A percentile compares a stretch with the other conserved stretches of the same genome.
Evolutionary conservation across 2,113 vertebrate species (phyloP).

Genomic region (Pardalotus punctatus): DNA sequence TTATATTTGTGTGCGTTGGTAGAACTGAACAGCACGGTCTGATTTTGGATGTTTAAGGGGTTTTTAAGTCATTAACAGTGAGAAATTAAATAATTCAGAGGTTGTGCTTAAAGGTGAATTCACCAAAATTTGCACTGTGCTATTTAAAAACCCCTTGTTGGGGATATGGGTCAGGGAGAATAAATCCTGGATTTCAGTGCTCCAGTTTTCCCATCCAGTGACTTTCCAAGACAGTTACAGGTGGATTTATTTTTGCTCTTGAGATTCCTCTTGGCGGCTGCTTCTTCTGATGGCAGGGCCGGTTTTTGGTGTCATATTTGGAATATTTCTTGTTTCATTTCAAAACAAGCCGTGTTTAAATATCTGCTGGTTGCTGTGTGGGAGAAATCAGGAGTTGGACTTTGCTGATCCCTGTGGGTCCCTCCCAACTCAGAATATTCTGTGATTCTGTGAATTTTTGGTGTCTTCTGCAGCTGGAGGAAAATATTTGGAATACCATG

Average conservation of each 20-base stretch:
- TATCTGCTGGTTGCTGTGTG: neutral
- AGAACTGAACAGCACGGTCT: neutral
- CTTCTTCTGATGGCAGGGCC: neutral
- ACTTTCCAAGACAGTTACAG: neutral
- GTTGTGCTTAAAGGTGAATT: neutral
- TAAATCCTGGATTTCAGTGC: neutral
- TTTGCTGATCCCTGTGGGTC: neutral
- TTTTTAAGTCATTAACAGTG: neutral
- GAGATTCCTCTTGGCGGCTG: neutral
- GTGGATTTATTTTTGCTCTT: neutral
- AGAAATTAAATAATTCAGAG: neutral
- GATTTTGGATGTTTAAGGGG: neutral
- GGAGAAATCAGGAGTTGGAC: neutral
- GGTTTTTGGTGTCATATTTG: neutral
- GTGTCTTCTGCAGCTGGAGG: neutral
- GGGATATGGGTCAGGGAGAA: neutral
- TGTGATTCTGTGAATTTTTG: neutral
- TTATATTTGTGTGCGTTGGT: neutral
- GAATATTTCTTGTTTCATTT: neutral
- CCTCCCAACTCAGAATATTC: neutral
- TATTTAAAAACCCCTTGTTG: neutral
- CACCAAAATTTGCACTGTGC: neutral
- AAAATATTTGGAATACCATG: neutral
- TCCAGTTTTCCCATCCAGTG: neutral
- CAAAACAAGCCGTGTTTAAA: fast-evolving